Percentiles rank a stretch among this genome's conserved stretches.
Conservation (phyloP, 1,140 invertebrate genomes). For the Rhopalosiphum padi region DNA sequence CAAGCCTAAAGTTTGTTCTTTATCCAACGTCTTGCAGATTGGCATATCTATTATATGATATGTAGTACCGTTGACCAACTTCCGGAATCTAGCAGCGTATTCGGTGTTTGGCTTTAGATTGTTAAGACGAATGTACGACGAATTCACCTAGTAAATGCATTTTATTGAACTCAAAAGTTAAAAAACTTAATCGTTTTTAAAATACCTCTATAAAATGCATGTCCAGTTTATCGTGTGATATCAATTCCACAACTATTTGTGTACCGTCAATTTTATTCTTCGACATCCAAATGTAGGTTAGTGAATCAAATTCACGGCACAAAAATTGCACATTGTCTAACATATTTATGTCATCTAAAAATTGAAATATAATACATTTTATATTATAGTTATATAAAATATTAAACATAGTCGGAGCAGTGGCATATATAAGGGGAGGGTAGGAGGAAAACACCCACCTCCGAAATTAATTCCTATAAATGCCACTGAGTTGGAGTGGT, state of each 20-base stretch:
- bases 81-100: constrained; percentile 13
- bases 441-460: too few species aligned
- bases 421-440: too few species aligned
- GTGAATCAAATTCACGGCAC: constrained; percentile 47
- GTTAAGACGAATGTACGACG: background rate
- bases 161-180: too few species aligned
- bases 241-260: background rate
- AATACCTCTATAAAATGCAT: background rate
- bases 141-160: background rate
- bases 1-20: too few species aligned
- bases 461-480: too few species aligned
- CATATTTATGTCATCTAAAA: background rate
- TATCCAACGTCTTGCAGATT: background rate
- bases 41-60: background rate
- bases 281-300: background rate
- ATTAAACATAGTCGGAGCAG: background rate
- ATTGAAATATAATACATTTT: background rate
- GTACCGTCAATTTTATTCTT: background rate
- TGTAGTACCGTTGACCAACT: background rate
- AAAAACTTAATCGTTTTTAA: background rate
- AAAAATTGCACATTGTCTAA: background rate
- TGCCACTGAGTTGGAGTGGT: background rate
- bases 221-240: background rate
- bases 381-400: background rate
- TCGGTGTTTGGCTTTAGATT: background rate